Evolutionary conservation across 2,888 invertebrate genomes (phyloP).

Genomic region (Linnaemya tessellans): DNA sequence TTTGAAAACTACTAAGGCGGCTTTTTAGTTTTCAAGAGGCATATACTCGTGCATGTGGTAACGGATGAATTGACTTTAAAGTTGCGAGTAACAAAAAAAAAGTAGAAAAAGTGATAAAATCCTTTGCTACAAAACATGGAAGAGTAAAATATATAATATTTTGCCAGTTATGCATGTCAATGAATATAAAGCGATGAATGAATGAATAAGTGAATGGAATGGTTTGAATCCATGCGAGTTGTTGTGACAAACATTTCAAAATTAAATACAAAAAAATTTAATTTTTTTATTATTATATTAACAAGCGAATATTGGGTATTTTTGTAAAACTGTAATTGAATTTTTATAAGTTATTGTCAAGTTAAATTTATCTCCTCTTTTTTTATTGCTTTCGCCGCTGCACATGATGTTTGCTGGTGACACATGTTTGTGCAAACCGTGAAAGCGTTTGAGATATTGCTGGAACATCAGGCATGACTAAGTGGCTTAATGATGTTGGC

Average conservation of each 20-base stretch:
- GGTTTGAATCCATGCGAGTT: slow-evolving; percentile 1
- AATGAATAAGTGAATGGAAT: slow-evolving; percentile 8
- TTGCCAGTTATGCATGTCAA: slow-evolving; percentile 67
- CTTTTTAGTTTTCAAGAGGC: slow-evolving; percentile 30
- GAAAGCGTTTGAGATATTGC: slow-evolving; percentile 2
- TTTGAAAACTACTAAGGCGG: slow-evolving; percentile 42
- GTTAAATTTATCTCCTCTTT: slow-evolving; percentile 35
- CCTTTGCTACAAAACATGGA: background rate
- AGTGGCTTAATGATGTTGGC: slow-evolving; percentile 59
- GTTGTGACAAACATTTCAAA: slow-evolving; percentile 57
- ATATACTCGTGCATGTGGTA: slow-evolving; percentile 12
- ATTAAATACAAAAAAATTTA: slow-evolving; percentile 28
- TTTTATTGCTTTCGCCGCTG: background rate
- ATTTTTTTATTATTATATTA: slow-evolving; percentile 58
- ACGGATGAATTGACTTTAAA: slow-evolving; percentile 49
- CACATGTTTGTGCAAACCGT: slow-evolving; percentile 37
- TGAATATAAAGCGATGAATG: slow-evolving; percentile 31
- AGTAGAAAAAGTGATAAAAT: background rate
- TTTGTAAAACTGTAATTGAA: slow-evolving; percentile 49
- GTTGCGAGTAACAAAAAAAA: slow-evolving; percentile 41
- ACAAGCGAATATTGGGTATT: slow-evolving; percentile 6
- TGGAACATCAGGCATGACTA: slow-evolving; percentile 20
- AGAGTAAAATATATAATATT: slow-evolving; percentile 36
- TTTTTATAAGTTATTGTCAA: slow-evolving; percentile 46
- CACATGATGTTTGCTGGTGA: slow-evolving; percentile 25